Evolutionary conservation across 2,888 invertebrate genomes (phyloP).

Genomic region (Oligia fasciuncula): DNA sequence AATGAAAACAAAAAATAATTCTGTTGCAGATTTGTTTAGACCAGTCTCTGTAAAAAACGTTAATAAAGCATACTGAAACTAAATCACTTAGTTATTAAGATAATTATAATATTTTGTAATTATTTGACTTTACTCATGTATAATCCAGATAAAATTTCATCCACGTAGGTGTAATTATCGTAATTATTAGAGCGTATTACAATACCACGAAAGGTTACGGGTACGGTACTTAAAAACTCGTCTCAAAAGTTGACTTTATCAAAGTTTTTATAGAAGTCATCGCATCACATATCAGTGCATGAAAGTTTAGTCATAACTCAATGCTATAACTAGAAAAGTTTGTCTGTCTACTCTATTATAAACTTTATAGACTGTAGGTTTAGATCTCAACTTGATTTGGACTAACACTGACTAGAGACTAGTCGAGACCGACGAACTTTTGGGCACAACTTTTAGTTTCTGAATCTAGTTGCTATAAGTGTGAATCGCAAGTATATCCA

Average conservation of each 20-base stretch:
- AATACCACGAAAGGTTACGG: neutral
- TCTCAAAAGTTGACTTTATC: constrained; percentile 18
- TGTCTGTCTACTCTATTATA: constrained; percentile 34
- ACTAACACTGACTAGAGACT: constrained; percentile 37
- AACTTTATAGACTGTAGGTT: constrained; percentile 55
- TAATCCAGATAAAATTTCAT: neutral
- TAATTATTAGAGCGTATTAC: neutral
- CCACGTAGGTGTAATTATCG: neutral
- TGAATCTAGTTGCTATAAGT: constrained; percentile 2
- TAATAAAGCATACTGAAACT: neutral
- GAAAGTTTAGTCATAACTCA: constrained; percentile 53
- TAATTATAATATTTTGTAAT: neutral
- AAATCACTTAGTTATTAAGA: neutral
- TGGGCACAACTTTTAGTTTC: constrained; percentile 40
- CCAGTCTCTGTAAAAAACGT: too few relatives aligned
- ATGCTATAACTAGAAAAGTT: constrained; percentile 58
- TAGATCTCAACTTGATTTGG: constrained; percentile 48
- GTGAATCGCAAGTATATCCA: constrained; percentile 6
- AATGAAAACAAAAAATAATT: too few relatives aligned
- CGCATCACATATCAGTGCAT: constrained; percentile 23
- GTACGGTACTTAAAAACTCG: neutral
- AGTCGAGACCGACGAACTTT: constrained; percentile 25
- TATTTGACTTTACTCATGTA: neutral
- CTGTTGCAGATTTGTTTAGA: neutral
- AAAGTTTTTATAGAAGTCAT: constrained; percentile 39